Conservation (phyloP, 2,113 vertebrate genomes). For the Turdus rufiventris region DNA sequence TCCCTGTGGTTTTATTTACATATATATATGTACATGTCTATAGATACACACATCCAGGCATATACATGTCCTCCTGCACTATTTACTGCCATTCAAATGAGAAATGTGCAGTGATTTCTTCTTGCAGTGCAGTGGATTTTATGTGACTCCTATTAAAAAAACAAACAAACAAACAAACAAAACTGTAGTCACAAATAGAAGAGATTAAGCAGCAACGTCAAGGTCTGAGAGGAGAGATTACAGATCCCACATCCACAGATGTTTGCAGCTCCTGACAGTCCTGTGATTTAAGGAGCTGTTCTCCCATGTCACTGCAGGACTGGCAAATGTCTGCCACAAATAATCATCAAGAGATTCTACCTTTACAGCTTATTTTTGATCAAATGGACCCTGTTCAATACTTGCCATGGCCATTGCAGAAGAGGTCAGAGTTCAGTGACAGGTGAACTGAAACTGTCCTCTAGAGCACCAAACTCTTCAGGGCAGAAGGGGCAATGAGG, state of each 20-base stretch:
- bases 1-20: not conserved
- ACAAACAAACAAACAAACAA: too few relatives aligned
- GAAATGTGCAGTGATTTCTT: not conserved
- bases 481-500: not conserved
- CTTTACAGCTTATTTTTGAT: not conserved
- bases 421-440: not conserved
- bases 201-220: not conserved
- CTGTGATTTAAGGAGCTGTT: not conserved
- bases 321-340: not conserved
- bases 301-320: not conserved
- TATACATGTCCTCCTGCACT: not conserved
- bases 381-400: not conserved
- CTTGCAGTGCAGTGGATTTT: not conserved
- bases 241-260: not conserved
- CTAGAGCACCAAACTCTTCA: not conserved
- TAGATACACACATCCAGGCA: not conserved
- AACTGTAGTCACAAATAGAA: not conserved
- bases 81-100: not conserved
- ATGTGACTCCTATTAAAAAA: not conserved
- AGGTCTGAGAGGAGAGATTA: slow-evolving; percentile 9
- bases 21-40: not conserved
- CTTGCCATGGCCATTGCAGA: not conserved
- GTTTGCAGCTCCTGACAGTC: not conserved
- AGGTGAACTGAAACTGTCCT: not conserved
- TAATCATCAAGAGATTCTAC: not conserved